Conservation (phyloP, 2,113 vertebrate genomes). For the Paracanthobrama guichenoti region DNA sequence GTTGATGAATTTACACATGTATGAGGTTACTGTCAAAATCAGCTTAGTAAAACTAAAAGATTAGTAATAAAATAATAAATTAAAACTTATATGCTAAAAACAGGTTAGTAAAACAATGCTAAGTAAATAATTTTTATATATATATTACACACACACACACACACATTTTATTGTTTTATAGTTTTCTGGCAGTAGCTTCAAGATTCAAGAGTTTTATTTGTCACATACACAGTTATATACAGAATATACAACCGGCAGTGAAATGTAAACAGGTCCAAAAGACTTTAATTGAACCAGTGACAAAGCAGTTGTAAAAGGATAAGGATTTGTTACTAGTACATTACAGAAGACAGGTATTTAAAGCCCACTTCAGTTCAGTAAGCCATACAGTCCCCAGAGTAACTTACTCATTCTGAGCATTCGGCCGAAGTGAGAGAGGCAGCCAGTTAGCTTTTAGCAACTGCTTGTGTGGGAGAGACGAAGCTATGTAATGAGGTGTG, state of each 20-base stretch:
- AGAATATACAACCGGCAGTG: no score
- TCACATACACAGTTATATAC: no score
- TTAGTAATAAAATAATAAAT: neutral
- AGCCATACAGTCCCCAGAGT: constrained; percentile 3
- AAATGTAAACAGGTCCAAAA: no score
- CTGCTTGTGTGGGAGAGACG: constrained; percentile 2
- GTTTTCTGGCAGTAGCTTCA: no score
- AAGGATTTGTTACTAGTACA: neutral
- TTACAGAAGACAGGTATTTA: neutral
- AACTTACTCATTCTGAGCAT: neutral
- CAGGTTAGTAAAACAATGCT: no score
- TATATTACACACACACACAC: no score
- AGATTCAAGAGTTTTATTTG: no score
- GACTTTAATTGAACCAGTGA: neutral
- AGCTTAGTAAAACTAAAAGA: neutral
- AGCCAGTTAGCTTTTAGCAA: constrained; percentile 28
- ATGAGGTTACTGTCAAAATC: neutral
- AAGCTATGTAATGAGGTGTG: constrained; percentile 33
- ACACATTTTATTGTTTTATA: no score
- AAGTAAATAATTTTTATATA: no score
- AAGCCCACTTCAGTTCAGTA: neutral
- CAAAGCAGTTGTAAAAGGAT: neutral
- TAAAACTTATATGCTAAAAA: no score
- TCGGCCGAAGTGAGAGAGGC: neutral
- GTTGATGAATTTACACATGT: no score